phyloP scores from a whole-genome alignment of 2,797 vertebrate genomes.

The Enoplosus armatus region DNA sequence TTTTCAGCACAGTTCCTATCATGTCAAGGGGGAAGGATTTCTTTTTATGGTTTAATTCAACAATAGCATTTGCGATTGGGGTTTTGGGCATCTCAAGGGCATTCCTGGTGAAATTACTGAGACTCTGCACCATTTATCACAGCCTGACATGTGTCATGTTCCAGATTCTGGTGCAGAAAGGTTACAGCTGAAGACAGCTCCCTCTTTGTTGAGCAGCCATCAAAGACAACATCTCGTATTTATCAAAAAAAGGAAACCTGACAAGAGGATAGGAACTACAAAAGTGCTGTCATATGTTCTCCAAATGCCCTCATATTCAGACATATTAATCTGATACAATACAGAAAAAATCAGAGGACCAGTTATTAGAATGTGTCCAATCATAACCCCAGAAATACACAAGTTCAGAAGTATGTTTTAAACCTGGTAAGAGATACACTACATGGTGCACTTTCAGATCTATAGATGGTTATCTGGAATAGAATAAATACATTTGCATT shows the following conservation, averaged over 20 bases:
- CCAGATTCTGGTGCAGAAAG: slow-evolving; percentile 97
- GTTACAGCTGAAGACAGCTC: slow-evolving; percentile 98
- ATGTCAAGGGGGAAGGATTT: slow-evolving; percentile 84
- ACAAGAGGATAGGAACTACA: slow-evolving; percentile 63
- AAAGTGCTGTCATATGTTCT: slow-evolving; percentile 51
- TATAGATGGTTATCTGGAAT: slow-evolving; percentile 8
- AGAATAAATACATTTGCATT: neutral
- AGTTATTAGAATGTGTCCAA: slow-evolving; percentile 36
- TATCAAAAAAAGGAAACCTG: slow-evolving; percentile 75
- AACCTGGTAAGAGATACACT: slow-evolving; percentile 22
- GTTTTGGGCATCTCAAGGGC: slow-evolving; percentile 99
- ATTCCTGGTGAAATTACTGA: slow-evolving; percentile 99
- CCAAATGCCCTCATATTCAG: slow-evolving; percentile 46
- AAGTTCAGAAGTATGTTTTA: slow-evolving; percentile 35
- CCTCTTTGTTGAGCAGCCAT: slow-evolving; percentile 97
- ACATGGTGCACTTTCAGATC: slow-evolving; percentile 9
- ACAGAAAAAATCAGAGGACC: slow-evolving; percentile 42
- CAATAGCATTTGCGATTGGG: slow-evolving; percentile 99
- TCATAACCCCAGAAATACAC: slow-evolving; percentile 27
- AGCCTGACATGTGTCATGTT: slow-evolving; percentile 99
- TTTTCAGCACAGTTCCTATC: slow-evolving; percentile 77
- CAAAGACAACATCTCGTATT: slow-evolving; percentile 88
- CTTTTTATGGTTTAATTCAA: slow-evolving; percentile 99
- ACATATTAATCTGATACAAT: slow-evolving; percentile 58
- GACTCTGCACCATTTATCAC: slow-evolving; percentile 99